Conservation (phyloP, 92 coral and sea anemone genomes). For the Isaurus tuberculatus region DNA sequence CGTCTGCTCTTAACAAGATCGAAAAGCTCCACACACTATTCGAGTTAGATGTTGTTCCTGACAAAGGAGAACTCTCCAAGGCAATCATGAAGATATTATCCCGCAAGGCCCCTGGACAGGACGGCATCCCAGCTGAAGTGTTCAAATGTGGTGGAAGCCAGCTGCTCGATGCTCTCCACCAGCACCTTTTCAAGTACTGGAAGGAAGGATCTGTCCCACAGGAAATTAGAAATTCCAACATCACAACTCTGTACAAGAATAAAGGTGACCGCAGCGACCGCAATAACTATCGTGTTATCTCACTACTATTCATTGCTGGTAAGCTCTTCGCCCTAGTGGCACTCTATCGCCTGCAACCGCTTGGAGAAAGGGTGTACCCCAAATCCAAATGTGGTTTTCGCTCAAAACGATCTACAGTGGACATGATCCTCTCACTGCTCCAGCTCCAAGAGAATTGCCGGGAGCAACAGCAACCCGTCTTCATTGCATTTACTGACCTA, state of each 20-base stretch:
- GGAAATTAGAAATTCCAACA: not conserved
- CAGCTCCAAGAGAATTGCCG: not conserved
- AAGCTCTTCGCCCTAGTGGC: not conserved
- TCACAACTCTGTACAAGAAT: not conserved
- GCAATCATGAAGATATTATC: constrained; percentile 2
- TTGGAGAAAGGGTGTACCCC: not conserved
- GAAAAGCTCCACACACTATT: not conserved
- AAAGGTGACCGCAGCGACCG: not conserved
- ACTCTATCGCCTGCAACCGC: not conserved
- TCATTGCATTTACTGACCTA: not conserved
- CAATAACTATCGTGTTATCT: not conserved
- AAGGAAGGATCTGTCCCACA: constrained; percentile 36
- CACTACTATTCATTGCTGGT: not conserved
- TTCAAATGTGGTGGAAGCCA: constrained; percentile 34
- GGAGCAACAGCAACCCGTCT: not conserved
- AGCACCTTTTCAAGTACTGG: constrained; percentile 31
- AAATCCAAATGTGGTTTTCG: not conserved
- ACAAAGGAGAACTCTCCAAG: constrained; percentile 15
- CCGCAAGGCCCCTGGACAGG: constrained; percentile 39
- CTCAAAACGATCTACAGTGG: not conserved
- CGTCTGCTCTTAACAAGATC: not conserved
- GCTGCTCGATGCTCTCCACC: constrained; percentile 17
- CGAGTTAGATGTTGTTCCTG: not conserved
- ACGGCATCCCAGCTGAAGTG: constrained; percentile 45
- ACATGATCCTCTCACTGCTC: not conserved